phyloP scores from a whole-genome alignment of 2,888 invertebrate genomes.

The Aquatica leii region DNA sequence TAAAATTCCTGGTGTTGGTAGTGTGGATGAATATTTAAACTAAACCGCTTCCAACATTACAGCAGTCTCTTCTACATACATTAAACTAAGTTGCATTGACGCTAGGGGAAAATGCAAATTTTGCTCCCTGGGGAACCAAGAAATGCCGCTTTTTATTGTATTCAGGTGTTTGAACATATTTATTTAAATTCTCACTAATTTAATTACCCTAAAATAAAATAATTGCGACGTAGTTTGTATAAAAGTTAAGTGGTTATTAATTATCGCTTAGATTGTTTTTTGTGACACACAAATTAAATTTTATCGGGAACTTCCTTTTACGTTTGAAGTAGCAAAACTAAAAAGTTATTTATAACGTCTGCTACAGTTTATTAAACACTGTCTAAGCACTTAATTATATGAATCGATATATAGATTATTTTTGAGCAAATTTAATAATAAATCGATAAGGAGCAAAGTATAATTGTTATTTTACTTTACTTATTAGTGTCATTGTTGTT shows the following conservation, averaged over 20 bases:
- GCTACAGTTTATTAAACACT: too few relatives aligned
- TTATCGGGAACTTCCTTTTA: conserved; percentile 11
- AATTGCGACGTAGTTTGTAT: conserved; percentile 12
- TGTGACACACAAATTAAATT: conserved; percentile 9
- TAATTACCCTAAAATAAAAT: conserved; percentile 22
- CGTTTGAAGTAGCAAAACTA: too few relatives aligned
- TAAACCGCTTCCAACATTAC: conserved; percentile 42
- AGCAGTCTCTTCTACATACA: conserved; percentile 40
- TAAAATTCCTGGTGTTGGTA: conserved; percentile 24
- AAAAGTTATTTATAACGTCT: too few relatives aligned
- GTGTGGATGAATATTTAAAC: conserved; percentile 39
- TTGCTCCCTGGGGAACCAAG: conserved; percentile 35
- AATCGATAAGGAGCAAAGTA: conserved; percentile 19
- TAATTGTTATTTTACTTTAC: conserved; percentile 16
- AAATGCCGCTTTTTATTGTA: conserved; percentile 41
- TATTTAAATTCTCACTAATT: conserved; percentile 32
- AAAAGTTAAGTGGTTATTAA: conserved; percentile 19
- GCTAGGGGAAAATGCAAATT: conserved; percentile 45
- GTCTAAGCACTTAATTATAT: too few relatives aligned
- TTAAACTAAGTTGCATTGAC: conserved; percentile 46
- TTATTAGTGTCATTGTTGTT: conserved; percentile 16
- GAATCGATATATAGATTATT: too few relatives aligned
- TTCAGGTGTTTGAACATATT: conserved; percentile 44
- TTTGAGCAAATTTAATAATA: too few relatives aligned
- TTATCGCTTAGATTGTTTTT: conserved; percentile 1